A percentile compares a stretch with the other conserved stretches of the same genome.
Evolutionary conservation across 2,888 invertebrate genomes (phyloP).

Genomic region (Dorcus parallelipipedus): DNA sequence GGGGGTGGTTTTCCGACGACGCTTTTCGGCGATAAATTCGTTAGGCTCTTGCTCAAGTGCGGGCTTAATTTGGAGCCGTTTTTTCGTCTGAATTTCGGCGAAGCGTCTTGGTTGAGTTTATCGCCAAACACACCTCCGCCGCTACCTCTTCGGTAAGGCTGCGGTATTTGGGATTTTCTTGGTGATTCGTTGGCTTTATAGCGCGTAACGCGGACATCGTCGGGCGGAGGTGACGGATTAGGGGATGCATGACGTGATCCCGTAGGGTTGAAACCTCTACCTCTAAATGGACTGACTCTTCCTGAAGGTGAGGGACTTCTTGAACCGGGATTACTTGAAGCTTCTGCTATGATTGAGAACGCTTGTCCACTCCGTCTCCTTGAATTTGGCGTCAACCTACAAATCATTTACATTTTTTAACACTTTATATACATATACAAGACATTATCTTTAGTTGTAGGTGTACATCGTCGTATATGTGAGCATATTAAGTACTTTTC

Average conservation of each 20-base stretch:
- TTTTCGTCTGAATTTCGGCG: slow-evolving; percentile 24
- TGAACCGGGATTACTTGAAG: slow-evolving; percentile 34
- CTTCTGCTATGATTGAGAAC: slow-evolving; percentile 47
- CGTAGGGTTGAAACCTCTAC: slow-evolving; percentile 46
- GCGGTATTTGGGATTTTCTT: slow-evolving; percentile 23
- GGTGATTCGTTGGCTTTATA: slow-evolving; percentile 7
- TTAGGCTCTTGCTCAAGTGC: slow-evolving; percentile 42
- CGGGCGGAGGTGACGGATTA: slow-evolving; percentile 34
- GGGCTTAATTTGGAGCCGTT: slow-evolving; percentile 31
- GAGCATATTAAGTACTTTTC: no score
- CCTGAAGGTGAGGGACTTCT: slow-evolving; percentile 43
- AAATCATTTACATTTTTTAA: no score
- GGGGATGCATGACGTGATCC: slow-evolving; percentile 47
- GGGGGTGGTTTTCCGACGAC: slow-evolving; percentile 32
- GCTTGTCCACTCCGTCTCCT: slow-evolving; percentile 42
- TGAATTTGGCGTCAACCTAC: slow-evolving; percentile 35
- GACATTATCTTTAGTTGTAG: no score
- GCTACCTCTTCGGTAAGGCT: slow-evolving; percentile 20
- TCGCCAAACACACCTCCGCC: slow-evolving; percentile 35
- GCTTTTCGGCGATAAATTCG: slow-evolving; percentile 34
- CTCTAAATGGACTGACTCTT: slow-evolving; percentile 47
- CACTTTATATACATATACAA: no score
- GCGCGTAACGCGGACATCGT: slow-evolving; percentile 14
- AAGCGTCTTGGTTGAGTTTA: slow-evolving; percentile 26
- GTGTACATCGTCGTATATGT: no score